Evolutionary conservation across 2,888 invertebrate species (phyloP), one percentile per base, ranked within the genome.

Genomic region (Anoplius nigerrimus): DNA sequence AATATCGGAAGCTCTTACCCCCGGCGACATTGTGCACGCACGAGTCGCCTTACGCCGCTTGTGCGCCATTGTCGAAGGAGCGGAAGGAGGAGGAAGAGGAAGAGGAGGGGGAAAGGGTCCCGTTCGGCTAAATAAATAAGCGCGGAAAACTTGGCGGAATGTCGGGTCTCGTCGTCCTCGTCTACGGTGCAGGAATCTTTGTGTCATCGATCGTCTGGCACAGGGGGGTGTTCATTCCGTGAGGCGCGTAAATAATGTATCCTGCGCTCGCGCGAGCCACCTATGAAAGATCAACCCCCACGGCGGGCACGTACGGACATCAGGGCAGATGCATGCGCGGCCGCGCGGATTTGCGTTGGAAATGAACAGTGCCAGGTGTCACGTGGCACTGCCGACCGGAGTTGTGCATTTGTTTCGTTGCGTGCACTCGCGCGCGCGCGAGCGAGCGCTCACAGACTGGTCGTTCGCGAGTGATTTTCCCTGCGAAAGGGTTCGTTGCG

Each of bases 271-370:
- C 21, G 21, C 22, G 52, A 21, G 16, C 6, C 16, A 6, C 48
- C 6, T 16, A 48, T 48, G 48, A 48, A 48, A 48, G 48, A 18
- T 48, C 48, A 48, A 48, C 48, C 18, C 48, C 16, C 16, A 42
- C 42, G n/a, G 54, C n/a, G 46, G 34, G 27, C 45, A 55, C 24
- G 24, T 43, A 34, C 48, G 46, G 15, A 21, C 51, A 58, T 60
- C 61, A 48, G 59, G n/a, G 46, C 55, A 20, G 42, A 69, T 74
- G 66, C 66, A 72, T 70, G 66, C 69, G 74, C 66, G 75, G 79
- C 75, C 75, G 77, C 71, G 78, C 66, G 68, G 71, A 85, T 84
- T 84, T 85, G 82, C 80, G 79, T 82, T 84, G 81, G 76, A 84
- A 84, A 84, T 83, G 79, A 83, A 78, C 67, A 70, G 69, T 60